Evolutionary conservation across 1,140 invertebrate genomes (phyloP).

Genomic region (Sipha flava): DNA sequence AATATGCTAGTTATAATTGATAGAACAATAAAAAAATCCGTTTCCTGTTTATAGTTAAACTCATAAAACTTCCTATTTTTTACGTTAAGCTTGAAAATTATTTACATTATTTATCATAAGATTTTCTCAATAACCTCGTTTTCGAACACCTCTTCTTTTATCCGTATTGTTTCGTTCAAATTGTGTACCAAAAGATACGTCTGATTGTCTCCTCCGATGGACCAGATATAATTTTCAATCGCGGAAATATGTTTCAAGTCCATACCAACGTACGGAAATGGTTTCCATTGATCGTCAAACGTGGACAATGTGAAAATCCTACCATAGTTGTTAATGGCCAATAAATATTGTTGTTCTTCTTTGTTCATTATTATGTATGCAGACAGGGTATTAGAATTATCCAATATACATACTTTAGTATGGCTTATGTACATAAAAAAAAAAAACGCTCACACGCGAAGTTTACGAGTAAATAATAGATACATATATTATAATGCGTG

Average conservation of each 20-base stretch:
- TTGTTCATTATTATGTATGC: neutral
- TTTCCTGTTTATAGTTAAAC: too few species aligned
- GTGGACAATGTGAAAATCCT: slow-evolving; percentile 73
- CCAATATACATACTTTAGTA: too few species aligned
- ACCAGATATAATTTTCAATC: slow-evolving; percentile 77
- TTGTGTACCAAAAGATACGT: slow-evolving; percentile 83
- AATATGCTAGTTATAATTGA: too few species aligned
- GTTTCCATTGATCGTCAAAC: slow-evolving; percentile 67
- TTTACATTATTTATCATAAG: too few species aligned
- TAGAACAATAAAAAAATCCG: too few species aligned
- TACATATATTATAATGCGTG: neutral
- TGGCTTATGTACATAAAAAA: neutral
- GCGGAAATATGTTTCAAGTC: slow-evolving; percentile 81
- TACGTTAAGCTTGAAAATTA: too few species aligned
- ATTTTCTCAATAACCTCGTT: slow-evolving; percentile 75
- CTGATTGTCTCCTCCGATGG: slow-evolving; percentile 82
- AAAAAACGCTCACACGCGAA: too few species aligned
- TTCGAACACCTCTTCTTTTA: slow-evolving; percentile 83
- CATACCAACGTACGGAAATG: slow-evolving; percentile 71
- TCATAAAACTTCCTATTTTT: too few species aligned
- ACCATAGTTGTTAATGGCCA: slow-evolving; percentile 78
- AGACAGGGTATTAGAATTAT: too few species aligned
- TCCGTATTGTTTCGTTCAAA: slow-evolving; percentile 77
- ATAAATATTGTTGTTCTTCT: slow-evolving; percentile 52
- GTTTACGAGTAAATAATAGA: too few species aligned